Evolutionary conservation across 2,888 invertebrate genomes (phyloP), one percentile per base, ranked within the genome.

Genomic region (Acronicta psi): DNA sequence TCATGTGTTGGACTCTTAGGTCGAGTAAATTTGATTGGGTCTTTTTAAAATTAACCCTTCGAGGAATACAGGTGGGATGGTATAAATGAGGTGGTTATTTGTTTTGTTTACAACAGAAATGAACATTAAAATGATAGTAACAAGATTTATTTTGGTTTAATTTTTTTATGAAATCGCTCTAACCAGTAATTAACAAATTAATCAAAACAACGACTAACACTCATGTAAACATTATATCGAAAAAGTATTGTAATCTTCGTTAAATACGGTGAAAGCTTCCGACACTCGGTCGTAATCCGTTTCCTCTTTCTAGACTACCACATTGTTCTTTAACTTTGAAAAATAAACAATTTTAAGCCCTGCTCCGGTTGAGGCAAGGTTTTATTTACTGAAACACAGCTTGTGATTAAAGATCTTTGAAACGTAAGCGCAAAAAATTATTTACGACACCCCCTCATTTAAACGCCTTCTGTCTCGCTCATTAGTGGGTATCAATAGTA

Each of bases 381-480:
- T 55, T 56, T 34, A 59, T 81, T 74, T 79, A 57, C 69, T 59
- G 67, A 36, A 42, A 56, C 59, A 34, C 29, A 38, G 16, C 6
- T 13, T 42, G 54, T 72, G 69, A 81, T 83, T 84, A 84, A 85
- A 79, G 84, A 87, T 87, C 83, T 88, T 87, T 85, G 85, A 85
- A 86, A 82, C 84, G 81, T 84, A 83, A 85, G 83, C 80, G 79
- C 81, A 83, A 85, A 88, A 89, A 88, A 87, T 80, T 89, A 90
- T 90, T 90, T 90, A 90, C 86, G 87, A 89, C 89, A 90, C 89
- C 88, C 90, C 86, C 89, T 88, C 85, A 88, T 89, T 90, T 89
- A 87, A 84, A 81, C 77, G 71, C 83, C 69, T 81, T 75, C 73
- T 74, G 69, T 90, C 89, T 80, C 85, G 71, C 77, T 89, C 85